A percentile compares a stretch with the other conserved stretches of the same genome.
phyloP scores from a whole-genome alignment of 2,113 vertebrate genomes.

The Cacatua alba region DNA sequence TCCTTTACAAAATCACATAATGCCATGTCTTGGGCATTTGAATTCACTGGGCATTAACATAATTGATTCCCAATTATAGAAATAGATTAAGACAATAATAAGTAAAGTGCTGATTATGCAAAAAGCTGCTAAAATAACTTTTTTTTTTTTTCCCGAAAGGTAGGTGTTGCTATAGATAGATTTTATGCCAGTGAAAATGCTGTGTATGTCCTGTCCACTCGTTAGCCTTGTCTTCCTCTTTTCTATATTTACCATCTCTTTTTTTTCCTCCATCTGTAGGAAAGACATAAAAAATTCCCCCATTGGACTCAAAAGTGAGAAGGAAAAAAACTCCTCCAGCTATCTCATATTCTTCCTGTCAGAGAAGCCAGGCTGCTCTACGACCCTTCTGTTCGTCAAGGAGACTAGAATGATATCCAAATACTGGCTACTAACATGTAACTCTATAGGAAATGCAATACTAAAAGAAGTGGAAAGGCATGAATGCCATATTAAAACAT shows the following conservation, averaged over 20 bases:
- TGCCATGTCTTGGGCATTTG: not conserved
- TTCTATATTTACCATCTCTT: not conserved
- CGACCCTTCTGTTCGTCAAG: not conserved
- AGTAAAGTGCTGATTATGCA: not conserved
- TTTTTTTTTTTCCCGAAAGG: no score
- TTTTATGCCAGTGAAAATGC: not conserved
- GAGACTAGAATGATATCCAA: not conserved
- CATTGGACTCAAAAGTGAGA: not conserved
- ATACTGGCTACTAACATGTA: fast-evolving
- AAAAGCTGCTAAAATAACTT: not conserved
- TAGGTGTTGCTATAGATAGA: not conserved
- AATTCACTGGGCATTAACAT: not conserved
- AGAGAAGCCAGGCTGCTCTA: not conserved
- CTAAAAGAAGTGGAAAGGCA: not conserved
- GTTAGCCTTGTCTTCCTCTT: not conserved
- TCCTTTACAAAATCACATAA: not conserved
- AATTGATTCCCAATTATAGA: not conserved
- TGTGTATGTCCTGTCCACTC: not conserved
- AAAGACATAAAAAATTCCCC: not conserved
- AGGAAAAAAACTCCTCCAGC: not conserved
- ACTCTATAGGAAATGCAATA: not conserved
- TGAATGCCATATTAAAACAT: not conserved
- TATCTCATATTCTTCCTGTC: not conserved
- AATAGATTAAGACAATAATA: not conserved
- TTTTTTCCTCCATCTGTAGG: not conserved